Evolutionary conservation across 2,113 vertebrate genomes (phyloP).

Genomic region (Muscicapa adusta): DNA sequence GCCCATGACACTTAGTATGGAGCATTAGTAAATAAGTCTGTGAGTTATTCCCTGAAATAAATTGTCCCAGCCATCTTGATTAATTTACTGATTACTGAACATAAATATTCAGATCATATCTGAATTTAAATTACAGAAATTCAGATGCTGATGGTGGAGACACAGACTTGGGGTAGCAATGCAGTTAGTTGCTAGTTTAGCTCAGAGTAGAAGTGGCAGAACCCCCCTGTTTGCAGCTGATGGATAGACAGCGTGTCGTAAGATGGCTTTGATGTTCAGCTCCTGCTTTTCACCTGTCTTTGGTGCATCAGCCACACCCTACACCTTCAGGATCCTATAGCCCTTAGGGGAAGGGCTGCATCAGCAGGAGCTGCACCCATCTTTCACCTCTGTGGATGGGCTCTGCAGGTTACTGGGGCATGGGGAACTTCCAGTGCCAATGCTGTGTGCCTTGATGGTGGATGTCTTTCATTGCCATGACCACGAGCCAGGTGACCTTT

Average conservation of each 20-base stretch:
- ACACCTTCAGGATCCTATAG: not conserved
- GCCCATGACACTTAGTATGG: not conserved
- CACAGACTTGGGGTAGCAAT: not conserved
- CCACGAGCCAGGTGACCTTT: not conserved
- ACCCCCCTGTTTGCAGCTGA: not conserved
- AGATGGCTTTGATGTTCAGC: not conserved
- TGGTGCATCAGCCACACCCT: not conserved
- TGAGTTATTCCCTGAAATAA: constrained; percentile 49
- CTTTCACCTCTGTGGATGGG: not conserved
- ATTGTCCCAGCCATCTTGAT: constrained; percentile 33
- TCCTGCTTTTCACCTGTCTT: not conserved
- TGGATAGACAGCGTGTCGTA: not conserved
- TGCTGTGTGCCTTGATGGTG: not conserved
- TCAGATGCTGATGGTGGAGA: not conserved
- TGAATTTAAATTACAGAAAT: constrained; percentile 31
- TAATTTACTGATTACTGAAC: constrained; percentile 51
- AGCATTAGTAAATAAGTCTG: constrained; percentile 19
- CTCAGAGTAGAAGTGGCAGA: not conserved
- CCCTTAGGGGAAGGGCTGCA: not conserved
- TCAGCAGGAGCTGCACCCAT: not conserved
- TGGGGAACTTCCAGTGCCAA: not conserved
- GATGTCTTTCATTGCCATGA: not conserved
- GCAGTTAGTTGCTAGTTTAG: not conserved
- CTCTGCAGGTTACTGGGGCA: not conserved
- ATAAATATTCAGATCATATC: constrained; percentile 53